Evolutionary conservation across 2,888 invertebrate species (phyloP).

Genomic region (Lepidochitona cinerea): DNA sequence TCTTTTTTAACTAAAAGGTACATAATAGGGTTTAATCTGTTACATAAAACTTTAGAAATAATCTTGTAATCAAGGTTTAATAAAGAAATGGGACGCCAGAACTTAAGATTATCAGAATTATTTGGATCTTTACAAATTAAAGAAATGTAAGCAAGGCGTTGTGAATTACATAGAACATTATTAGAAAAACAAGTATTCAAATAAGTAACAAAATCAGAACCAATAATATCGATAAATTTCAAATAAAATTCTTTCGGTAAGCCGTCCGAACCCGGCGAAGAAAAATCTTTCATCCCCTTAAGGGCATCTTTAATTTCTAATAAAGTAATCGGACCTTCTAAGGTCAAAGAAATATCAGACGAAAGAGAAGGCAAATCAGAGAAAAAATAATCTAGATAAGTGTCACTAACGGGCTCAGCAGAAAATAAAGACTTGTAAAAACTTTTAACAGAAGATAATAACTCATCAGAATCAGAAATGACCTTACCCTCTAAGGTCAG

Average conservation of each 20-base stretch:
- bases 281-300: conserved; percentile 1
- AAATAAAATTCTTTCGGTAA: conserved; percentile 8
- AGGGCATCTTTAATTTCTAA: not conserved
- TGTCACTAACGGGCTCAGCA: not conserved
- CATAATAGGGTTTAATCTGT: not conserved
- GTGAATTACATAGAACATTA: not conserved
- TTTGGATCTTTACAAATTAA: not conserved
- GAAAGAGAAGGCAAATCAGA: not conserved
- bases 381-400: not conserved
- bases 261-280: conserved; percentile 8
- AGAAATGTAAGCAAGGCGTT: not conserved
- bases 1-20: not conserved
- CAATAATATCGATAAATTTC: conserved; percentile 7
- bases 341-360: not conserved
- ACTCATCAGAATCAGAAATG: no score
- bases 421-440: not conserved
- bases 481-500: no score
- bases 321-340: not conserved
- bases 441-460: no score
- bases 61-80: not conserved
- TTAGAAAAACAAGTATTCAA: not conserved
- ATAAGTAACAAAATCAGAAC: not conserved
- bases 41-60: not conserved
- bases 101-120: not conserved
- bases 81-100: not conserved